Evolutionary conservation across 2,797 vertebrate genomes (phyloP).

Genomic region (Myotis pilosus): DNA sequence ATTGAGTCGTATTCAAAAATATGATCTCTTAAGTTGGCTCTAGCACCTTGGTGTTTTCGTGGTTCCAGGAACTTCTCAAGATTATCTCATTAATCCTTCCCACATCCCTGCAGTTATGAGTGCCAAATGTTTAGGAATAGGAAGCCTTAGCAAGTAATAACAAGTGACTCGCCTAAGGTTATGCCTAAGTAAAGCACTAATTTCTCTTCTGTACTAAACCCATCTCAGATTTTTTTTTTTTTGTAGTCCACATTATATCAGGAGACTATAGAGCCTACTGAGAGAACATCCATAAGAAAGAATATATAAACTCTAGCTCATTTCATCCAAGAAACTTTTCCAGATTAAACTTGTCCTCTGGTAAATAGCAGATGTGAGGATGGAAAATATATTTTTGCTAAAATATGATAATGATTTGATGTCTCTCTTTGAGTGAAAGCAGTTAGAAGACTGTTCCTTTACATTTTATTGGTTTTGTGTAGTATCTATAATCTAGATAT

Average conservation of each 20-base stretch:
- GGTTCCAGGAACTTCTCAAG: slow-evolving; percentile 34
- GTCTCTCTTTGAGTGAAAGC: neutral
- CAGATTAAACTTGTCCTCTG: slow-evolving; percentile 43
- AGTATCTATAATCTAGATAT: neutral
- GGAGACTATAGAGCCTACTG: neutral
- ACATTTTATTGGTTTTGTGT: neutral
- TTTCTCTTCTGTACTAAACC: slow-evolving; percentile 55
- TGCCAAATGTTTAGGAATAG: slow-evolving; percentile 29
- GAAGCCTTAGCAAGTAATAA: slow-evolving; percentile 15
- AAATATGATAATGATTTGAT: slow-evolving; percentile 15
- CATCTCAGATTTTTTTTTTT: neutral
- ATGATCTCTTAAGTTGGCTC: slow-evolving; percentile 33
- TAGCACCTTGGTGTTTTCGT: neutral
- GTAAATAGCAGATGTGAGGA: slow-evolving; percentile 30
- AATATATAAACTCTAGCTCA: slow-evolving; percentile 8
- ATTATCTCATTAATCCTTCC: neutral
- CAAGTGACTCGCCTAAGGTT: slow-evolving; percentile 32
- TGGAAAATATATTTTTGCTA: neutral
- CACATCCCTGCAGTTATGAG: neutral
- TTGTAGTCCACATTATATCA: neutral
- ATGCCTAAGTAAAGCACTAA: slow-evolving; percentile 29
- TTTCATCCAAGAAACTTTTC: slow-evolving; percentile 33
- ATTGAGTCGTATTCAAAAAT: slow-evolving; percentile 43
- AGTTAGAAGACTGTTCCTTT: neutral
- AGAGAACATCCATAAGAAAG: neutral